These are phyloP conservation scores for Pleuronectes platessa DNA, from an alignment of 2,113 vertebrate species.

Conservation along the genomic window DNA sequence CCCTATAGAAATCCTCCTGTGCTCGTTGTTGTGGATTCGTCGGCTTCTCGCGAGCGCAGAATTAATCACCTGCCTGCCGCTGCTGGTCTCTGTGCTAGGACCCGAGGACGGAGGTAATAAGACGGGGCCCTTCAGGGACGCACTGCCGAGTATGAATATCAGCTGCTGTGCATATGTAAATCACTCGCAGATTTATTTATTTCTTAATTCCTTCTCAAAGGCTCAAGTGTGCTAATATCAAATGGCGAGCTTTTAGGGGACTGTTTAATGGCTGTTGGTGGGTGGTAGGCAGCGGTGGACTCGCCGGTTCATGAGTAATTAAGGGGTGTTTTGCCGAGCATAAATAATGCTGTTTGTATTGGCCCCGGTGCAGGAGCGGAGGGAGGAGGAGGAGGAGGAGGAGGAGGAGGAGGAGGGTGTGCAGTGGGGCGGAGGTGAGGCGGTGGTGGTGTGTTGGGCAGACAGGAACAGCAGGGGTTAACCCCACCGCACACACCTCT, in stretches of 20 bases:
- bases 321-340: constrained; percentile 98
- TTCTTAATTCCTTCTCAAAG: constrained; percentile 80
- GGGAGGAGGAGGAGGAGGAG: constrained; percentile 73
- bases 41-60: constrained; percentile 94
- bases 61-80: constrained; percentile 99
- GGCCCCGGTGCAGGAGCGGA: constrained; percentile 89
- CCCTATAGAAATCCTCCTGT: constrained; percentile 83
- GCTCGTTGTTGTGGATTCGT: constrained; percentile 91
- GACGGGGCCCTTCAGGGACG: constrained; percentile 95
- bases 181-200: constrained; percentile 88
- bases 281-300: constrained; percentile 93
- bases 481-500: constrained; percentile 75
- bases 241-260: constrained; percentile 98
- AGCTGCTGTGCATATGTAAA: constrained; percentile 99
- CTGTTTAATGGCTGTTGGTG: constrained; percentile 98
- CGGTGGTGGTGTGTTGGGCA: constrained; percentile 44
- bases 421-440: constrained; percentile 22
- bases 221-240: constrained; percentile 99
- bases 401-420: constrained; percentile 65
- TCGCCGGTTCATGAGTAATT: constrained; percentile 98
- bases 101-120: constrained; percentile 98
- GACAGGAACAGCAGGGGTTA: constrained; percentile 86
- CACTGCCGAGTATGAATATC: constrained; percentile 96
- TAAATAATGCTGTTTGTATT: constrained; percentile 99
- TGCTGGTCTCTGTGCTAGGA: constrained; percentile 92